Evolutionary conservation across 1,140 invertebrate genomes (phyloP), one percentile per base, ranked within the genome.

Genomic region (Manduca sexta): DNA sequence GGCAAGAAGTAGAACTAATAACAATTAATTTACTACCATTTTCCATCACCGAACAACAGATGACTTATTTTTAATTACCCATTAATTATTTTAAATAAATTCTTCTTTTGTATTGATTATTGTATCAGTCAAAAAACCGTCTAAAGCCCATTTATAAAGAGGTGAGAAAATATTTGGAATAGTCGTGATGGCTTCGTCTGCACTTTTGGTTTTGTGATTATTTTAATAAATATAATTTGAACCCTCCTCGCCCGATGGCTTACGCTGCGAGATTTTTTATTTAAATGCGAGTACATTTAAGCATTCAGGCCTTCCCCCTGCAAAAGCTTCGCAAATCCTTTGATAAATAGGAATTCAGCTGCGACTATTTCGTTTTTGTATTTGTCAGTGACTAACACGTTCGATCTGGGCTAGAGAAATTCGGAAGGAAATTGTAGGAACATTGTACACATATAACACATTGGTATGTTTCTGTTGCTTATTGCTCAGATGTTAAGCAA

Each of bases 1-100:
- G 82, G 82, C 52, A 93, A 92, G 91, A 92, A 93, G 87, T 91
- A 75, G 76, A 52, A 55, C 49, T 49, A 56, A 50, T 38, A 42
- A n/a, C n/a, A n/a, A 39, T 46, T 21, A 46, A 30, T 49, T 26
- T 53, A 49, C 42, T 47, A 49, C 52, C 49, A 63, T 45, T 60
- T 60, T 58, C 57, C 64, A 60, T 41, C 49, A 50, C 44, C 47
- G 33, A 58, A 54, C 45, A 57, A 59, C 59, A 60, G 67, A 77
- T 74, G 69, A 67, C 52, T 72, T 74, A 71, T 52, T 71, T 65
- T 63, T 78, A 73, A 74, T 66, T 72, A 71, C 65, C 56, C 52
- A 49, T 60, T 68, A 67, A 66, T 68, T 66, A 64, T 79, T 69
- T 64, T 71, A 75, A 84, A 64, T 76, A 69, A 69, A 73, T 69